These are phyloP conservation scores for Huso huso DNA, from an alignment of 2,797 vertebrate species.

Conservation along the genomic window DNA sequence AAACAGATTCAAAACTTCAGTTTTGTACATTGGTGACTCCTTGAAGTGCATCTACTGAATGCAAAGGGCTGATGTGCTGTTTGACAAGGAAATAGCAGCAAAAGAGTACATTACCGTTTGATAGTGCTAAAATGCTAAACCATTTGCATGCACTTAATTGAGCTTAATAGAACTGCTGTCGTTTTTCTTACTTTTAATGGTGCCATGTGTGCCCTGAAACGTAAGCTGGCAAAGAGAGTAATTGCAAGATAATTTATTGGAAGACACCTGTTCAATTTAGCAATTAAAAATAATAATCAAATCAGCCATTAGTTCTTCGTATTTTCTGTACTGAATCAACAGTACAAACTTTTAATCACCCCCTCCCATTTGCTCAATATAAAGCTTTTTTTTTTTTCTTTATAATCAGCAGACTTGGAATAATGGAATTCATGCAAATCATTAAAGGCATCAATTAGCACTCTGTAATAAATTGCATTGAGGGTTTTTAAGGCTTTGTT, in stretches of 20 bases:
- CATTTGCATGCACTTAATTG: conserved; percentile 55
- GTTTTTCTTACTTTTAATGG: conserved; percentile 48
- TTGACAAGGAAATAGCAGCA: conserved; percentile 41
- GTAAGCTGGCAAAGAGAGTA: conserved; percentile 6
- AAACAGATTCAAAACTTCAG: not conserved
- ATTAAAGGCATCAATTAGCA: conserved; percentile 38
- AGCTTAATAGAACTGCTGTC: conserved; percentile 53
- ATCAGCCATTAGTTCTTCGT: no score
- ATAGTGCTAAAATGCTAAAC: conserved; percentile 53
- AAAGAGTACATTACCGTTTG: conserved; percentile 46
- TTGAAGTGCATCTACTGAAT: conserved; percentile 11
- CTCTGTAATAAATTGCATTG: conserved; percentile 35
- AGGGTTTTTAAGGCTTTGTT: conserved; percentile 12
- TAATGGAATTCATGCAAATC: conserved; percentile 35
- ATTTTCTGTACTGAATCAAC: no score
- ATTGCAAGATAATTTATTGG: conserved; percentile 29
- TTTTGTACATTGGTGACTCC: not conserved
- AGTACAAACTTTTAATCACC: conserved; percentile 14
- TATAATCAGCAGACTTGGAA: conserved; percentile 14
- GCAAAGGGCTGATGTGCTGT: conserved; percentile 8
- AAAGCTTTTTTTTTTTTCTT: conserved; percentile 16
- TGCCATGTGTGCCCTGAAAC: conserved; percentile 32
- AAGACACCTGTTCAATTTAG: conserved; percentile 33
- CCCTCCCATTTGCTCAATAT: conserved; percentile 1
- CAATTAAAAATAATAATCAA: no score